Evolutionary conservation across 2,888 invertebrate species (phyloP).

Genomic region (Agriotes lineatus): DNA sequence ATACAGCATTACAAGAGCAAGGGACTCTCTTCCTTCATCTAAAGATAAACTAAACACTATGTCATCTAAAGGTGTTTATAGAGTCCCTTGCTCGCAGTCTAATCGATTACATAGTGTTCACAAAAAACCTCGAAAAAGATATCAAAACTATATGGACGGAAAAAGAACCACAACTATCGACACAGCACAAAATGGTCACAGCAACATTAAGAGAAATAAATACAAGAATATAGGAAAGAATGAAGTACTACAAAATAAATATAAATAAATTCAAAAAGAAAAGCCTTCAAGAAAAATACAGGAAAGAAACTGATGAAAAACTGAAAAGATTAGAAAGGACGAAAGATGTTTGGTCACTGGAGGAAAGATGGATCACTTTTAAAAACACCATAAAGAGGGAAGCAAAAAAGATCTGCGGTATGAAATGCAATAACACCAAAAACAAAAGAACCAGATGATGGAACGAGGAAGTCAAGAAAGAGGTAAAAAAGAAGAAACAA

Average conservation of each 20-base stretch:
- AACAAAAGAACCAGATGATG: neutral
- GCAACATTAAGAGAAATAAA: neutral
- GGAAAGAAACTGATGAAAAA: conserved; percentile 2
- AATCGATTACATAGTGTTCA: neutral
- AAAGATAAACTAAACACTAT: no score
- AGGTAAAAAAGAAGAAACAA: conserved; percentile 5
- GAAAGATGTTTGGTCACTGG: neutral
- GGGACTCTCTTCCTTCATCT: no score
- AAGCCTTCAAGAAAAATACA: conserved; percentile 9
- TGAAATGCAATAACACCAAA: conserved; percentile 1
- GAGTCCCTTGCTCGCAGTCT: no score
- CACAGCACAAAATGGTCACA: neutral
- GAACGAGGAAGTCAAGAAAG: neutral
- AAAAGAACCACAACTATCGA: conserved; percentile 5
- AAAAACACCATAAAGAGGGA: neutral
- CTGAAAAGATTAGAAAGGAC: neutral
- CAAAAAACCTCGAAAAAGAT: conserved; percentile 1
- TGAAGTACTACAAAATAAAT: conserved; percentile 3
- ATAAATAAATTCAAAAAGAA: conserved; percentile 8
- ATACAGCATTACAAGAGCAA: no score
- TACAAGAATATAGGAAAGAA: neutral
- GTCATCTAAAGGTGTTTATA: no score
- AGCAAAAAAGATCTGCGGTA: neutral
- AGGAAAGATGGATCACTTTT: conserved; percentile 8
- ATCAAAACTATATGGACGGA: neutral